Percentiles rank a stretch among this genome's conserved stretches.
These are phyloP conservation scores for Diaprepes abbreviatus DNA, from an alignment of 2,888 invertebrate species.

Conservation along the genomic window DNA sequence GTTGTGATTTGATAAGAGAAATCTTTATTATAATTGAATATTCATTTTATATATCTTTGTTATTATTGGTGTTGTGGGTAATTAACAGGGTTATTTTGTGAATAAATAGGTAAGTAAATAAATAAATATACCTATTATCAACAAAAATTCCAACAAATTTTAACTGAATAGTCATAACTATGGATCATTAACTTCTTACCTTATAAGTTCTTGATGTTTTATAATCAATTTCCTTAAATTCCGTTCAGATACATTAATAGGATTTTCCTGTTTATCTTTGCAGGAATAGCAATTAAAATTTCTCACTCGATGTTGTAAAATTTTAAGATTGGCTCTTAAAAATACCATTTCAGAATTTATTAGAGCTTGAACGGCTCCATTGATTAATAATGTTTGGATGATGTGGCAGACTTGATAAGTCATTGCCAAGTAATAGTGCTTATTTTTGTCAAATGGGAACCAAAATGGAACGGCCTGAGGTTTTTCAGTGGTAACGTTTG, in stretches of 20 bases:
- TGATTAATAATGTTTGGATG: constrained; percentile 23
- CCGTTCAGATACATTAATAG: background rate
- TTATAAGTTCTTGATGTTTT: constrained; percentile 40
- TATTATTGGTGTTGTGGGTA: too few relatives aligned
- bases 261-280: background rate
- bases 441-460: constrained; percentile 38
- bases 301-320: constrained; percentile 33
- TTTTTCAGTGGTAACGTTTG: constrained; percentile 5
- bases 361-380: constrained; percentile 28
- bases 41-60: too few relatives aligned
- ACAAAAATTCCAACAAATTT: too few relatives aligned
- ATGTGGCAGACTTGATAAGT: constrained; percentile 31
- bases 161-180: too few relatives aligned
- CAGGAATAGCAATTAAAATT: constrained; percentile 15
- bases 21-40: too few relatives aligned
- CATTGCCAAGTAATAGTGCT: constrained; percentile 17
- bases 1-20: too few relatives aligned
- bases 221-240: constrained; percentile 21
- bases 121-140: too few relatives aligned
- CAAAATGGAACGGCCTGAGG: constrained; percentile 29
- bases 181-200: background rate
- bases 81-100: too few relatives aligned
- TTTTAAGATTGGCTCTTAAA: constrained; percentile 37
- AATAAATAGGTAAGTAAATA: too few relatives aligned
- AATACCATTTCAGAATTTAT: constrained; percentile 40